phyloP scores from a whole-genome alignment of 2,888 invertebrate species.

The Cenopis cana region DNA sequence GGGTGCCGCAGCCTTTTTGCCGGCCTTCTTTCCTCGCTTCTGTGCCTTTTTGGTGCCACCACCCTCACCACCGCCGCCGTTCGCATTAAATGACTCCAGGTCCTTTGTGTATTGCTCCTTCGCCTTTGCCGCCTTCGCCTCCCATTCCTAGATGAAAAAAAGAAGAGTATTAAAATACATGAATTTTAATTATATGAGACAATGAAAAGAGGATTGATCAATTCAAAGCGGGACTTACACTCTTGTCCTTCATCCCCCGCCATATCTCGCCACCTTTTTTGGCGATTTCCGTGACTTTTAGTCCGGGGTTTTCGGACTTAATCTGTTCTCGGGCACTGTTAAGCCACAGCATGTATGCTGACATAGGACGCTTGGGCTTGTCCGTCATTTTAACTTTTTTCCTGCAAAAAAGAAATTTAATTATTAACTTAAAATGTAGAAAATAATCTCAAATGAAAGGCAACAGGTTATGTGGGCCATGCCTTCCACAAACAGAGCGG shows the following conservation, averaged over 20 bases:
- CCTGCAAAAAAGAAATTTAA: constrained; percentile 61
- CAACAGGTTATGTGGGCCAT: constrained; percentile 68
- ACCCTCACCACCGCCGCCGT: constrained; percentile 87
- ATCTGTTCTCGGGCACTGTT: constrained; percentile 94
- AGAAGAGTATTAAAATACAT: constrained; percentile 6
- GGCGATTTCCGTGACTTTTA: constrained; percentile 96
- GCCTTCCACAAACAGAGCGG: constrained; percentile 55
- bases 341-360: constrained; percentile 98
- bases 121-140: constrained; percentile 93
- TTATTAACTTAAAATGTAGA: constrained; percentile 45
- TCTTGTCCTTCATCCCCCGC: constrained; percentile 95
- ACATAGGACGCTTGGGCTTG: constrained; percentile 97
- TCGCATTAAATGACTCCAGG: constrained; percentile 95
- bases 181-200: constrained; percentile 28
- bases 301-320: constrained; percentile 95
- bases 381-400: constrained; percentile 90
- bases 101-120: constrained; percentile 96
- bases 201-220: constrained; percentile 12
- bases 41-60: constrained; percentile 81
- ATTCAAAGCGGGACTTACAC: constrained; percentile 81
- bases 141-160: constrained; percentile 90
- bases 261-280: constrained; percentile 98
- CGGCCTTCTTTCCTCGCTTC: constrained; percentile 85
- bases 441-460: constrained; percentile 55
- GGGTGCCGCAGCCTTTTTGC: constrained; percentile 76